A percentile compares a stretch with the other conserved stretches of the same genome.
Evolutionary conservation across 2,888 invertebrate species (phyloP).

Genomic region (Julus scandinavius): DNA sequence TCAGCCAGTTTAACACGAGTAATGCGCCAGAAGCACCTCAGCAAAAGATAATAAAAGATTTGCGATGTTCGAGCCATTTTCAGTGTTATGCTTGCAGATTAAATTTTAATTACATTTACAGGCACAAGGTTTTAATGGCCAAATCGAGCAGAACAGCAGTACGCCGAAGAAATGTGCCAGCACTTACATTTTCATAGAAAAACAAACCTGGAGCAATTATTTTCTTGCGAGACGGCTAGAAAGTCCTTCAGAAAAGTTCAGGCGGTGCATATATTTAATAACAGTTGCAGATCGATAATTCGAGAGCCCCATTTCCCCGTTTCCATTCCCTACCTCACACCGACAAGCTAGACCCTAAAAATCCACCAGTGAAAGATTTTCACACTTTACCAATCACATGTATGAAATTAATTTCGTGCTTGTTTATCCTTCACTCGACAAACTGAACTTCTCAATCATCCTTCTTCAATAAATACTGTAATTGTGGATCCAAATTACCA

Average conservation of each 20-base stretch:
- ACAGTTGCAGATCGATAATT: slow-evolving; percentile 14
- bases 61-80: slow-evolving; percentile 6
- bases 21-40: slow-evolving; percentile 29
- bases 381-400: background rate
- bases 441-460: slow-evolving; percentile 13
- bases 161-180: background rate
- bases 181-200: slow-evolving; percentile 37
- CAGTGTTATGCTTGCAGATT: slow-evolving; percentile 29
- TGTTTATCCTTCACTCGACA: slow-evolving; percentile 52
- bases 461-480: slow-evolving; percentile 44
- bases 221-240: slow-evolving; percentile 17
- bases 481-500: slow-evolving; percentile 30
- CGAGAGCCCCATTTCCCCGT: background rate
- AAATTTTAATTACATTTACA: slow-evolving; percentile 19
- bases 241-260: slow-evolving; percentile 35
- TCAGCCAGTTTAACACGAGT: background rate
- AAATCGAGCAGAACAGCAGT: slow-evolving; percentile 37
- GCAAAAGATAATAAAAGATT: slow-evolving; percentile 19
- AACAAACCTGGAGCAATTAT: slow-evolving; percentile 38
- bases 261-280: slow-evolving; percentile 38
- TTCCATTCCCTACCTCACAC: background rate
- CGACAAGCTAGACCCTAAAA: background rate
- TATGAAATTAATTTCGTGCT: slow-evolving; percentile 52
- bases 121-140: slow-evolving; percentile 14
- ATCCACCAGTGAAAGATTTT: background rate